Evolutionary conservation across 2,888 invertebrate species (phyloP).

Genomic region (Mimachlamys varia): DNA sequence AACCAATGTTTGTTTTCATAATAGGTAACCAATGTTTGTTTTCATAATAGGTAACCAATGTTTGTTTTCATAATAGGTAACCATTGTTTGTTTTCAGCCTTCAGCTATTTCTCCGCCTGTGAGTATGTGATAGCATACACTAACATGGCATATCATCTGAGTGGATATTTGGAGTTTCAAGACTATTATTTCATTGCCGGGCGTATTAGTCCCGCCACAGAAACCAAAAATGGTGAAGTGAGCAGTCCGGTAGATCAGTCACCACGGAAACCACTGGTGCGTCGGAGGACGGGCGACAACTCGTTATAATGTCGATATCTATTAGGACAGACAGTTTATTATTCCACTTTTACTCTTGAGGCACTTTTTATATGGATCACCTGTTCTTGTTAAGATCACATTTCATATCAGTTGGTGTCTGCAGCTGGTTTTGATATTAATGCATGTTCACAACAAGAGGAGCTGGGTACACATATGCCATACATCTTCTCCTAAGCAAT

Average conservation of each 20-base stretch:
- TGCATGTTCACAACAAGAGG: neutral
- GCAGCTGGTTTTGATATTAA: neutral
- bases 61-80: no score
- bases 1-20: no score
- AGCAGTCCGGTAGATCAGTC: neutral
- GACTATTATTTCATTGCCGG: conserved; percentile 59
- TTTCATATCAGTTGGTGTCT: neutral
- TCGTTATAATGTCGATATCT: neutral
- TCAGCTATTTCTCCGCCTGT: conserved; percentile 96
- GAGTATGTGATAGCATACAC: conserved; percentile 95
- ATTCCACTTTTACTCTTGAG: neutral
- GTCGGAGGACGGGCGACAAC: neutral
- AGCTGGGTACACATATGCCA: neutral
- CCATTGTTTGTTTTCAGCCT: conserved; percentile 85
- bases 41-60: no score
- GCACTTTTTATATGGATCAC: conserved; percentile 32
- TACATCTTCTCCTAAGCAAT: neutral
- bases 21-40: no score
- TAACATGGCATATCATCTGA: conserved; percentile 96
- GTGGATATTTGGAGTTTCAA: conserved; percentile 91
- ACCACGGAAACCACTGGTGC: neutral
- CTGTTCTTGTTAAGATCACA: neutral
- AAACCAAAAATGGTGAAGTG: conserved; percentile 39
- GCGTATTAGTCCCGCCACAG: conserved; percentile 41
- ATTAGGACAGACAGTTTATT: neutral